Conservation (phyloP, 2,113 vertebrate species). For the Elachura formosa region DNA sequence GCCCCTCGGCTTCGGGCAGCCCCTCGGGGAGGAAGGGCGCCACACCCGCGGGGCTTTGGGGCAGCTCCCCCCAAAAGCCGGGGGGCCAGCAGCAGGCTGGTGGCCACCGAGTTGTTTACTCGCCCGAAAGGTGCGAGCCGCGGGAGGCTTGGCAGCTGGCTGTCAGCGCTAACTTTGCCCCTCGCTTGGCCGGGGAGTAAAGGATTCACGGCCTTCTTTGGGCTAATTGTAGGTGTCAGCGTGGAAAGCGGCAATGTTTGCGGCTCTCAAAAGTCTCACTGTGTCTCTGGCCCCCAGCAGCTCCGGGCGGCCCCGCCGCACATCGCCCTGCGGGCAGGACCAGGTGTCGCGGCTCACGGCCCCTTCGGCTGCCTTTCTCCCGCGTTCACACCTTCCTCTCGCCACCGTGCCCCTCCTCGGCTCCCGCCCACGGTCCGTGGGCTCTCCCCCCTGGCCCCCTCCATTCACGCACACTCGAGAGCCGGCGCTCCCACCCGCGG, state of each 20-base stretch:
- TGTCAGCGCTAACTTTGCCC: slow-evolving; percentile 19
- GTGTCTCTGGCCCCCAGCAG: not conserved
- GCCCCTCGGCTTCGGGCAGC: not conserved
- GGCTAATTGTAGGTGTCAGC: slow-evolving; percentile 65
- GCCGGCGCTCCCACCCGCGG: not conserved
- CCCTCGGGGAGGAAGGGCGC: not conserved
- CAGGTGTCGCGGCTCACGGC: not conserved
- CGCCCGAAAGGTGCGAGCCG: slow-evolving; percentile 11
- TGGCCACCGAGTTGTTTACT: slow-evolving; percentile 4
- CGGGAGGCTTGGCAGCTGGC: slow-evolving; percentile 28
- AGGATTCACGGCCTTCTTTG: slow-evolving; percentile 51
- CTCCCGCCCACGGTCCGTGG: rapidly evolving
- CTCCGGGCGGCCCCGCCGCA: not conserved
- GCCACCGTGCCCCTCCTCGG: not conserved
- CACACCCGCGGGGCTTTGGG: not conserved
- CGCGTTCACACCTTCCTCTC: not conserved
- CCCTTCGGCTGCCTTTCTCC: rapidly evolving
- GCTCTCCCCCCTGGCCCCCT: not conserved
- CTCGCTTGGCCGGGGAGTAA: slow-evolving; percentile 39
- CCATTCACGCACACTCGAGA: rapidly evolving
- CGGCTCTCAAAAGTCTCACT: slow-evolving; percentile 27
- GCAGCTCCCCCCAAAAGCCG: not conserved
- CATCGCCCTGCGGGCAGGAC: not conserved
- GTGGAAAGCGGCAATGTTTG: slow-evolving; percentile 57
- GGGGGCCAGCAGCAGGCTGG: not conserved